These are phyloP conservation scores for Cacoxenus indagator DNA, from an alignment of 2,888 invertebrate species.

Conservation along the genomic window DNA sequence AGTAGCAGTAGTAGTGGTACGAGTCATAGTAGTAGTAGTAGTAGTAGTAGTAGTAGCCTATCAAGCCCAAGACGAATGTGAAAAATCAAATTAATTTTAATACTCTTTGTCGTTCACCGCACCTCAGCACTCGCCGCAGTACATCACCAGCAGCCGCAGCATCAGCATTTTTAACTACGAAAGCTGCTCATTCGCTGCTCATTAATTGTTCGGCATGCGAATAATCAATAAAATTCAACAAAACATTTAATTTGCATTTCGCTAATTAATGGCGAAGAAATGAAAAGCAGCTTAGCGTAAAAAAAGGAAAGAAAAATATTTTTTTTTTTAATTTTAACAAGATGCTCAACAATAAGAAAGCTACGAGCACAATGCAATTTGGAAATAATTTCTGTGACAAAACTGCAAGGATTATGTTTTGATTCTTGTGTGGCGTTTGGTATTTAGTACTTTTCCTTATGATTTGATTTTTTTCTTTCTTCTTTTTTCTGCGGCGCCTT, in stretches of 20 bases:
- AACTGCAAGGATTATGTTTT: neutral
- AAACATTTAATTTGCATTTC: constrained; percentile 58
- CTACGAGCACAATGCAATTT: neutral
- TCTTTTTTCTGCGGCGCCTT: neutral
- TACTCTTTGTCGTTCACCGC: constrained; percentile 36
- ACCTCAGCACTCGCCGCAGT: no score
- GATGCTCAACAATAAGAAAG: no score
- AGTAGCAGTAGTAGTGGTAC: no score
- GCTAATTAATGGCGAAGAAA: constrained; percentile 57
- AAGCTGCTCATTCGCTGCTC: constrained; percentile 47
- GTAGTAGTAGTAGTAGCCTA: no score
- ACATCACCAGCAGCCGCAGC: no score
- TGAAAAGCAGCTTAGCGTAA: constrained; percentile 17
- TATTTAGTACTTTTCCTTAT: neutral
- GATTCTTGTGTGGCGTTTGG: neutral
- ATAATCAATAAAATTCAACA: constrained; percentile 58
- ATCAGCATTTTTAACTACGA: no score
- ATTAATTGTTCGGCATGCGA: constrained; percentile 47
- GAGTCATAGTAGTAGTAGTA: no score
- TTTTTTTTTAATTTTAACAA: neutral
- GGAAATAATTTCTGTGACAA: constrained; percentile 8
- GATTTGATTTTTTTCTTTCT: neutral
- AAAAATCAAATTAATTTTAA: constrained; percentile 53
- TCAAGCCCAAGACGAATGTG: neutral
- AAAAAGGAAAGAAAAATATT: neutral